These are phyloP conservation scores for Heliconius ismenius DNA, from an alignment of 2,888 invertebrate genomes.

Conservation along the genomic window DNA sequence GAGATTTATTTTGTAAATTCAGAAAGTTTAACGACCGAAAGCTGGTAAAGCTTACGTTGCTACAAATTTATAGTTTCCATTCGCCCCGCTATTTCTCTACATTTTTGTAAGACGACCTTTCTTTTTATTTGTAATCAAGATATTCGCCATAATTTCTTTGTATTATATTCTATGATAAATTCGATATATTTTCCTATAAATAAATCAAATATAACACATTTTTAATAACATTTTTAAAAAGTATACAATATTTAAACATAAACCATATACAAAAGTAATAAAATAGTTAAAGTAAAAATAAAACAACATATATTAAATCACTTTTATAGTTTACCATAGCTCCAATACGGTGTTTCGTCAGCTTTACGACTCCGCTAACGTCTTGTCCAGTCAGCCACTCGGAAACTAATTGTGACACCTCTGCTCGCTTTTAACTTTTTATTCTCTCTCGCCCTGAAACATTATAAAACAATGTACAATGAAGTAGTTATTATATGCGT, in stretches of 20 bases:
- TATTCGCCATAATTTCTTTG: too few species aligned
- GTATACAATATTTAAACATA: too few species aligned
- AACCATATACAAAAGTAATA: too few species aligned
- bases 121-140: too few species aligned
- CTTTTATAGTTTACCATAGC: not conserved
- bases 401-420: constrained; percentile 35
- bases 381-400: constrained; percentile 28
- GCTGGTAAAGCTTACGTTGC: constrained; percentile 17
- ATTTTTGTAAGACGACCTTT: not conserved
- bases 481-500: constrained; percentile 15
- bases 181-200: too few species aligned
- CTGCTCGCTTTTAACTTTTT: constrained; percentile 23
- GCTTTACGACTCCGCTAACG: constrained; percentile 23
- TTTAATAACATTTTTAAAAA: too few species aligned
- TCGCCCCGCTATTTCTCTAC: not conserved
- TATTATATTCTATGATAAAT: too few species aligned
- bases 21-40: constrained; percentile 44
- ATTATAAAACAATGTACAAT: constrained; percentile 20
- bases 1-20: constrained; percentile 42
- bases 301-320: not conserved
- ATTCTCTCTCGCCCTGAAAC: constrained; percentile 17
- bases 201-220: too few species aligned
- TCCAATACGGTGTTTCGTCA: not conserved
- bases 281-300: not conserved
- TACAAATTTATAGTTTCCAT: not conserved